phyloP scores from a whole-genome alignment of 1,140 invertebrate genomes.

The Oscheius sp. region DNA sequence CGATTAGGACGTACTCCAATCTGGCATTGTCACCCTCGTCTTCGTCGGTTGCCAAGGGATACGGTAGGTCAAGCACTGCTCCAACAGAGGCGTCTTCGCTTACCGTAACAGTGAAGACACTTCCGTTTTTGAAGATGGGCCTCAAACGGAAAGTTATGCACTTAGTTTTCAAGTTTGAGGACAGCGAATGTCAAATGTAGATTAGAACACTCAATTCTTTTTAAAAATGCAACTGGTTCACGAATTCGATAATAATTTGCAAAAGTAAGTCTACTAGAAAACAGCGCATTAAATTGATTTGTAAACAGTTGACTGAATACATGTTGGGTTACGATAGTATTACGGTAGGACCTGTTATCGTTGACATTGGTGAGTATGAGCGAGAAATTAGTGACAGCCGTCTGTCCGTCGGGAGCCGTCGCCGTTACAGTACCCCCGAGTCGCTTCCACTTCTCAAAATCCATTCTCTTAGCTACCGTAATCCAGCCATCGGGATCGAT shows the following conservation, averaged over 20 bases:
- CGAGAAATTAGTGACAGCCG: neutral
- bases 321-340: too few species aligned
- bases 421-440: slow-evolving; percentile 14
- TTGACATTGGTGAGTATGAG: slow-evolving; percentile 16
- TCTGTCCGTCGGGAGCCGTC: neutral
- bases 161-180: too few species aligned
- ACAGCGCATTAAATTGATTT: too few species aligned
- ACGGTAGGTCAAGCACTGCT: slow-evolving; percentile 30
- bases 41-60: slow-evolving; percentile 23
- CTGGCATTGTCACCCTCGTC: slow-evolving; percentile 6
- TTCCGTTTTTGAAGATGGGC: slow-evolving; percentile 30
- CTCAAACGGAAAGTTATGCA: slow-evolving; percentile 9
- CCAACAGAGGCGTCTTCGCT: slow-evolving; percentile 6
- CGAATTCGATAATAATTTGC: neutral
- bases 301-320: too few species aligned
- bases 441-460: slow-evolving; percentile 1
- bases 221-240: neutral
- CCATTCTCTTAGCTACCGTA: neutral
- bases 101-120: slow-evolving; percentile 2
- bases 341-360: slow-evolving; percentile 25
- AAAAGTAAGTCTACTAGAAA: too few species aligned
- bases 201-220: too few species aligned
- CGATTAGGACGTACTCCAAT: slow-evolving; percentile 23
- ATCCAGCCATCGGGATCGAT: slow-evolving; percentile 23
- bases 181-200: neutral